These are phyloP conservation scores for Colletes collaris DNA, from an alignment of 2,888 invertebrate genomes.

Conservation along the genomic window DNA sequence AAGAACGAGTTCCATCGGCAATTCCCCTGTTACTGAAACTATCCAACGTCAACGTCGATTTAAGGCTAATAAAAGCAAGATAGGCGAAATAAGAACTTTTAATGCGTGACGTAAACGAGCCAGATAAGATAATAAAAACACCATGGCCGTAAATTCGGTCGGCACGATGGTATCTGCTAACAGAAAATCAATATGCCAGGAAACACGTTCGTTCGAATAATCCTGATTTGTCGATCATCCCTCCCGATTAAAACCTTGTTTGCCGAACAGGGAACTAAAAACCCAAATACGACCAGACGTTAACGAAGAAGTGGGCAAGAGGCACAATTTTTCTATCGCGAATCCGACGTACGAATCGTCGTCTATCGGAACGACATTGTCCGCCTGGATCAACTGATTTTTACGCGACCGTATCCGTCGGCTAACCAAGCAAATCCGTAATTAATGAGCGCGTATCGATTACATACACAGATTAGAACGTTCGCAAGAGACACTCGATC, in stretches of 20 bases:
- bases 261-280: too few species aligned
- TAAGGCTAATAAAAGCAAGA: conserved; percentile 50
- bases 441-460: conserved; percentile 60
- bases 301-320: too few species aligned
- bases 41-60: conserved; percentile 37
- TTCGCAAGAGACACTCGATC: conserved; percentile 34
- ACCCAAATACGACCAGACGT: too few species aligned
- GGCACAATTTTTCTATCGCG: too few species aligned
- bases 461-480: conserved; percentile 59
- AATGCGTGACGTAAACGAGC: conserved; percentile 38
- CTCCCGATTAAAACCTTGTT: background rate
- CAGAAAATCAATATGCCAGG: conserved; percentile 54
- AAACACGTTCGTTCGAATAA: conserved; percentile 10
- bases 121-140: conserved; percentile 60
- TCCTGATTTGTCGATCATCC: background rate
- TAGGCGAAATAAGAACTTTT: conserved; percentile 50
- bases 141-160: conserved; percentile 44
- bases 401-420: background rate
- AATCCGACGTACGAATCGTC: background rate
- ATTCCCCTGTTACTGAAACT: background rate
- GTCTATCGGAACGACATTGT: background rate
- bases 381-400: conserved; percentile 29
- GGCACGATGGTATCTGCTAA: conserved; percentile 27
- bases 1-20: too few species aligned
- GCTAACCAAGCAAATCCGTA: conserved; percentile 47